Evolutionary conservation across 1,140 invertebrate species (phyloP).

Genomic region (Drosophila santomea): DNA sequence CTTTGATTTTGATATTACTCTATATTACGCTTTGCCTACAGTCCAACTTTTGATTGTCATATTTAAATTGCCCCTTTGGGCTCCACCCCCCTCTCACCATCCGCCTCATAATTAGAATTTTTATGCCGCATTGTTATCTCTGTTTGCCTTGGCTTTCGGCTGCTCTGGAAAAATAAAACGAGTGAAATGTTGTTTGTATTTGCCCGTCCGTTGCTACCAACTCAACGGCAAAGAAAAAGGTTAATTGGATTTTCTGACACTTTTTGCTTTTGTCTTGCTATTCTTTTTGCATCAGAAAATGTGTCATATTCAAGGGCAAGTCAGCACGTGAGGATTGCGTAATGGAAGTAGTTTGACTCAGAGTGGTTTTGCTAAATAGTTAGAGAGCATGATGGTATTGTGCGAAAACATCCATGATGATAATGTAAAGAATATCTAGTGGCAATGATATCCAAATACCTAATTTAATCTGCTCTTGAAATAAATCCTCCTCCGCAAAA

Average conservation of each 20-base stretch:
- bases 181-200: conserved; percentile 44
- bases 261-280: conserved; percentile 12
- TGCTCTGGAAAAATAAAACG: conserved; percentile 38
- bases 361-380: too few relatives aligned
- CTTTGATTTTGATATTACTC: conserved; percentile 34
- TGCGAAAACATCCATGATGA: too few relatives aligned
- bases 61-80: conserved; percentile 11
- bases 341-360: conserved; percentile 5
- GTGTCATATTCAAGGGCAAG: conserved; percentile 18
- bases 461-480: conserved; percentile 63
- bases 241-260: conserved; percentile 64
- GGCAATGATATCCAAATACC: too few relatives aligned
- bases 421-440: too few relatives aligned
- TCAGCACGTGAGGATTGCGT: conserved; percentile 38
- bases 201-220: conserved; percentile 46
- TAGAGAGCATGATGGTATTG: too few relatives aligned
- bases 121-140: conserved; percentile 75
- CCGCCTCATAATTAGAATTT: conserved; percentile 68
- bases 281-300: conserved; percentile 22
- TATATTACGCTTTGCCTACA: background rate
- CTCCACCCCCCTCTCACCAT: background rate
- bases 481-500: conserved; percentile 59
- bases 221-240: conserved; percentile 56
- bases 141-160: conserved; percentile 50
- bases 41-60: conserved; percentile 20